phyloP scores from a whole-genome alignment of 2,797 vertebrate species.

The Gastrophryne carolinensis region DNA sequence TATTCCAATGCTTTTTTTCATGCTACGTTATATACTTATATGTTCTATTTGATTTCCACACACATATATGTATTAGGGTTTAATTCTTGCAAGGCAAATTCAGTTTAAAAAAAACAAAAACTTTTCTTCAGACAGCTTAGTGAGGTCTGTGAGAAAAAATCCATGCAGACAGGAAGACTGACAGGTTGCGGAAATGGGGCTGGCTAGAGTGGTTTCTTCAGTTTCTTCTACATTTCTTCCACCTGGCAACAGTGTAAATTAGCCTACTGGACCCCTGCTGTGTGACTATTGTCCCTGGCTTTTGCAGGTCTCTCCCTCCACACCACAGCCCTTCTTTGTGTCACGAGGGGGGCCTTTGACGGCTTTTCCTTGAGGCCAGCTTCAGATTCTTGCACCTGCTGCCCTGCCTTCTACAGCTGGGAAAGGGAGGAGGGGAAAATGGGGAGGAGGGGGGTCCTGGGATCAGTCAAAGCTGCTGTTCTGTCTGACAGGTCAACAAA shows the following conservation, averaged over 20 bases:
- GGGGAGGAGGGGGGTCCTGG: constrained; percentile 50
- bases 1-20: no score
- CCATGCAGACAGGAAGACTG: neutral
- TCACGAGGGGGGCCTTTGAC: constrained; percentile 50
- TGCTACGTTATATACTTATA: no score
- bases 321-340: constrained; percentile 52
- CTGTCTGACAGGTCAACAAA: constrained; percentile 55
- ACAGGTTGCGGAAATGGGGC: constrained; percentile 32
- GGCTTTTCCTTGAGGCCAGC: constrained; percentile 53
- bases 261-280: constrained; percentile 45
- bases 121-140: neutral
- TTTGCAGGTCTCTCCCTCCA: constrained; percentile 52
- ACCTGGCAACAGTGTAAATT: constrained; percentile 52
- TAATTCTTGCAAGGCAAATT: neutral
- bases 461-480: constrained; percentile 53
- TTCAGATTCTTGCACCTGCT: constrained; percentile 52
- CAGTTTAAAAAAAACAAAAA: neutral
- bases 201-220: constrained; percentile 53
- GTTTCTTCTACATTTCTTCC: constrained; percentile 45
- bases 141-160: neutral
- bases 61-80: neutral
- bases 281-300: constrained; percentile 43
- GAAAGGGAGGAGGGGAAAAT: constrained; percentile 39
- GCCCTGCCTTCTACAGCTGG: constrained; percentile 50
- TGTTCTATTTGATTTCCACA: neutral